A percentile compares a stretch with the other conserved stretches of the same genome.
phyloP scores from a whole-genome alignment of 2,113 vertebrate genomes.

The Nothoprocta pentlandii region DNA sequence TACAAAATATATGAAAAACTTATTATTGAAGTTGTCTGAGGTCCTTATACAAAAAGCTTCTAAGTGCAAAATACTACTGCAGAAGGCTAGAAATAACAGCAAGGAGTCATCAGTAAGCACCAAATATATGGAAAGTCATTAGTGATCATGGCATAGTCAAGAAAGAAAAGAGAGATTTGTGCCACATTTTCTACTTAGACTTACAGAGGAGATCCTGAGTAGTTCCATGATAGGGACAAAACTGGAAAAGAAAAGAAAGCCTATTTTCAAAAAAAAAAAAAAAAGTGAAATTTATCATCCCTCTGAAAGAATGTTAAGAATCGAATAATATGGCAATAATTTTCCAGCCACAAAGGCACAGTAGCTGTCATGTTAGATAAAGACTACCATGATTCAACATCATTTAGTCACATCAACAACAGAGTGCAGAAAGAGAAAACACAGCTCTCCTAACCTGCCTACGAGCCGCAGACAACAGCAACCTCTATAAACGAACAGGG shows the following conservation, averaged over 20 bases:
- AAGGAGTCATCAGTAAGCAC: background rate
- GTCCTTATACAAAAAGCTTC: background rate
- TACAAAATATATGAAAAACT: background rate
- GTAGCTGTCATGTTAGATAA: constrained; percentile 1
- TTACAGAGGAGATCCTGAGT: background rate
- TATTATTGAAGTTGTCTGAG: background rate
- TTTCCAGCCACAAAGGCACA: constrained; percentile 12
- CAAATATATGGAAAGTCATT: background rate
- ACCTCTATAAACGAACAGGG: background rate
- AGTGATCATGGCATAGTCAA: background rate
- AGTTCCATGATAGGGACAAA: background rate
- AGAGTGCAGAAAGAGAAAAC: background rate
- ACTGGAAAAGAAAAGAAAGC: background rate
- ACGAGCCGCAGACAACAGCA: background rate
- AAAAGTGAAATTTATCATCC: background rate
- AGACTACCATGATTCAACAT: background rate
- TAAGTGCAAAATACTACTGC: background rate
- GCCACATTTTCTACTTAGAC: background rate
- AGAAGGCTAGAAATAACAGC: background rate
- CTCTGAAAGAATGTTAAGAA: background rate
- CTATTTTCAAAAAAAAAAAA: background rate
- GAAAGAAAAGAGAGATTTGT: background rate
- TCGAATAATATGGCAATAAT: background rate
- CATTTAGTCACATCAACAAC: background rate
- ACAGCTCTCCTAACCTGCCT: background rate